These are phyloP conservation scores for Bombylius major DNA, from an alignment of 2,888 invertebrate genomes.

Conservation along the genomic window DNA sequence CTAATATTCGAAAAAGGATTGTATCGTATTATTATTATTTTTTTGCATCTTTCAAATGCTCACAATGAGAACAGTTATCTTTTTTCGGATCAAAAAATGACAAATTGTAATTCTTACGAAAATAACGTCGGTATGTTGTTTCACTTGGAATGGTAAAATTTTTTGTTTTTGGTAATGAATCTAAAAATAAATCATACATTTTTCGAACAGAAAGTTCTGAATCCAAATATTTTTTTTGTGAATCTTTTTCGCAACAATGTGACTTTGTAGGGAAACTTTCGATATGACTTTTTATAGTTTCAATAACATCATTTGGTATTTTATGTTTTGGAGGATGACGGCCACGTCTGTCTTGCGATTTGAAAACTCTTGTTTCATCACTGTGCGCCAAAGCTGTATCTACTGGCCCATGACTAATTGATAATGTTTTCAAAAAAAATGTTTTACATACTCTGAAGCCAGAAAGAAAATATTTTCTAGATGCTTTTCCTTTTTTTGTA, in stretches of 20 bases:
- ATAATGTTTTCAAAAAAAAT: background rate
- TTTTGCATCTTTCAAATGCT: background rate
- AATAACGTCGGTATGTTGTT: background rate
- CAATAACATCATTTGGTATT: background rate
- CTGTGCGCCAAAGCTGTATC: background rate
- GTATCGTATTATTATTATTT: no score
- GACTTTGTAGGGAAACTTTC: background rate
- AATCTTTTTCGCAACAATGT: background rate
- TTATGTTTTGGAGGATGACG: background rate
- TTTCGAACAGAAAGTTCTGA: background rate
- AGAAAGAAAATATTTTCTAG: no score
- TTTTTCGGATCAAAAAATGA: background rate
- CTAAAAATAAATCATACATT: background rate
- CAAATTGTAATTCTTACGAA: background rate
- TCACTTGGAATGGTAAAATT: background rate
- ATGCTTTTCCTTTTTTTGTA: background rate
- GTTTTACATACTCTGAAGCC: background rate
- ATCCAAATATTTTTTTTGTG: background rate
- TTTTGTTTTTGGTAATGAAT: background rate
- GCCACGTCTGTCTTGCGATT: background rate
- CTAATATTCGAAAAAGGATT: no score
- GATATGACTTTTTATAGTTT: background rate
- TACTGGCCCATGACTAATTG: background rate
- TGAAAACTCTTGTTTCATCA: background rate
- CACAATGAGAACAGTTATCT: background rate